Evolutionary conservation across 53 echinoderm and acorn worm genomes (phyloP), one percentile per base, ranked within the genome.

Genomic region (Stichopus horrens): DNA sequence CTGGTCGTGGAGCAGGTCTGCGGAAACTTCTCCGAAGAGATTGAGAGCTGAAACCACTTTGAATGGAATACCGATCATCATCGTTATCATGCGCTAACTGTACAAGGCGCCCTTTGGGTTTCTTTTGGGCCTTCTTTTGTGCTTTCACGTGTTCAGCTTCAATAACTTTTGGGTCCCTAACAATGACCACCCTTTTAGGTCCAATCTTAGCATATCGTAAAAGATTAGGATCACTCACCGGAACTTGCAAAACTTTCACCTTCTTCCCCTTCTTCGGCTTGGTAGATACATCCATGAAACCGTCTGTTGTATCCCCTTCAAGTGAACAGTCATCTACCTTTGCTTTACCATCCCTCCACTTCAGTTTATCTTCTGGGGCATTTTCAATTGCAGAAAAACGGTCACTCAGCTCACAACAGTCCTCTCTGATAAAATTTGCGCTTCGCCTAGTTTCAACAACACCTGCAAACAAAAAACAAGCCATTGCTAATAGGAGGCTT

Each of bases 191-290:
- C 75, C 74, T 87, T 75, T 87, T 87, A 55, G 7, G 8, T 5
- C 87, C 87, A 87, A 87, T 87, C 57, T 87, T 87, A 87, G 87
- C 87, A 75, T 55, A 87, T 55, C 87, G 71, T 55, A 87, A 22
- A 5, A 23, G 87, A 52, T 54, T 55, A 57, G 87, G 87, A 55
- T 87, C 87, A 87, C 87, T 87, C 87, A 87, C 87, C 87, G 87
- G 87, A 54, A 87, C 74, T 75, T 87, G 74, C 23, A 87, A 55
- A 4, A 22, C 13, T 74, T 71, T 71, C 71, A 53, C 18, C 7
- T 87, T 87, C 75, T 87, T 87, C 75, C 74, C 74, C 23, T 23
- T n/a, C 56, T 74, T 74, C n/a, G 21, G 55, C 6, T 59, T 85
- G 21, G 60, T 86, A 52, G 51, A 21, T 19, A 22, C 52, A 66